Evolutionary conservation across 2,888 invertebrate species (phyloP), one percentile per base, ranked within the genome.

Genomic region (Andrena praecox): DNA sequence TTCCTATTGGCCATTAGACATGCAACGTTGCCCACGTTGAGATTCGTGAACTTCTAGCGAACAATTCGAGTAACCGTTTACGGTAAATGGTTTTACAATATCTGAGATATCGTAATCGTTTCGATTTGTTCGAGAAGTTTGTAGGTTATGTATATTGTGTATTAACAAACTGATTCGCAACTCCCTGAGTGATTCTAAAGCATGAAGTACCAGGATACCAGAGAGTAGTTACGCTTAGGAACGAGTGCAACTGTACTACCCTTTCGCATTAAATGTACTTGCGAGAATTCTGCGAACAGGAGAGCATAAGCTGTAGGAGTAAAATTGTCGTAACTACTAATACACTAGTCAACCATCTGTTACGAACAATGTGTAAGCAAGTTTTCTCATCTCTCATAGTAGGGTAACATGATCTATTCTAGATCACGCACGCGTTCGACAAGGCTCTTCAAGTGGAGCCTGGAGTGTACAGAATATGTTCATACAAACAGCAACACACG

Each of bases 171-270:
- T 60, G 63, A 68, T 33, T 63, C n/a, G 27, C 31, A 68, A 75
- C 16, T 78, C 54, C 62, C 75, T 68, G 33, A 68, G 76, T 75
- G 76, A 78, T 75, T 78, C 8, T 33, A 68, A 78, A 75, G 33
- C 48, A 63, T 59, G 63, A 56, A 63, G 62, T 75, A 78, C 42
- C 68, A 78, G 78, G 76, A 10, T 56, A 63, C 24, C 54, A 76
- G 27, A 33, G 20, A 10, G 42, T 35, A 27, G 48, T 20, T 54
- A 54, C 54, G 20, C 8, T 52, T 24, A 54, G 54, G 20, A 20
- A 8, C 7, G 2, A 20, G 54, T 54, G 27, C 16, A 62, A 33
- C 54, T 10, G 12, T 68, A 76, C 42, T 69, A 67, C 20, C 24
- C 54, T 52, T 69, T 69, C 20, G 6, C 42, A 69, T 50, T 63